Evolutionary conservation across 1,140 invertebrate genomes (phyloP).

Genomic region (Venustaconcha ellipsiformis): DNA sequence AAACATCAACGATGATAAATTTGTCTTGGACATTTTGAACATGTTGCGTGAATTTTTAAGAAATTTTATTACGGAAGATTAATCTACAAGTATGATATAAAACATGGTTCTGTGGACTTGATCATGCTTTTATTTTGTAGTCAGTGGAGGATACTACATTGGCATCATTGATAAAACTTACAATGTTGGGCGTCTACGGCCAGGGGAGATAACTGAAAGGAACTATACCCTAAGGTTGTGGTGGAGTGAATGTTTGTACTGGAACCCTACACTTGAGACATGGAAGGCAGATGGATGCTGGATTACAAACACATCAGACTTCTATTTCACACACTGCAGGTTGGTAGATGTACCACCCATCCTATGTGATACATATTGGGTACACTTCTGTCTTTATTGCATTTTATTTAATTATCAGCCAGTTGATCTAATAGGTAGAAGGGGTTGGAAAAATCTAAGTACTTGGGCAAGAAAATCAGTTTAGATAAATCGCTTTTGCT

Average conservation of each 20-base stretch:
- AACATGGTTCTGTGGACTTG: no score
- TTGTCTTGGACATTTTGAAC: no score
- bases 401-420: no score
- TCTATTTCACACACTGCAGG: slow-evolving; percentile 45
- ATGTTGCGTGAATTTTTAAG: no score
- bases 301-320: slow-evolving; percentile 40
- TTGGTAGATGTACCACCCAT: slow-evolving; percentile 14
- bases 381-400: not conserved
- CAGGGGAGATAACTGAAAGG: slow-evolving; percentile 47
- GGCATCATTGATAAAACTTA: slow-evolving; percentile 60
- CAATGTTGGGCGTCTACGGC: slow-evolving; percentile 54
- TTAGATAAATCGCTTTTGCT: no score
- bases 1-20: no score
- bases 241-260: slow-evolving; percentile 64
- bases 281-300: slow-evolving; percentile 61
- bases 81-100: no score
- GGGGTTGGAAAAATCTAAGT: not conserved
- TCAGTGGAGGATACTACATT: slow-evolving; percentile 50
- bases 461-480: no score
- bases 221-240: slow-evolving; percentile 60
- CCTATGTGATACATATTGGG: not conserved
- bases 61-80: no score
- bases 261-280: slow-evolving; percentile 40
- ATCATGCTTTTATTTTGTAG: slow-evolving; percentile 31
- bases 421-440: no score